phyloP scores from a whole-genome alignment of 2,888 invertebrate genomes.

The Brachyptera risi region DNA sequence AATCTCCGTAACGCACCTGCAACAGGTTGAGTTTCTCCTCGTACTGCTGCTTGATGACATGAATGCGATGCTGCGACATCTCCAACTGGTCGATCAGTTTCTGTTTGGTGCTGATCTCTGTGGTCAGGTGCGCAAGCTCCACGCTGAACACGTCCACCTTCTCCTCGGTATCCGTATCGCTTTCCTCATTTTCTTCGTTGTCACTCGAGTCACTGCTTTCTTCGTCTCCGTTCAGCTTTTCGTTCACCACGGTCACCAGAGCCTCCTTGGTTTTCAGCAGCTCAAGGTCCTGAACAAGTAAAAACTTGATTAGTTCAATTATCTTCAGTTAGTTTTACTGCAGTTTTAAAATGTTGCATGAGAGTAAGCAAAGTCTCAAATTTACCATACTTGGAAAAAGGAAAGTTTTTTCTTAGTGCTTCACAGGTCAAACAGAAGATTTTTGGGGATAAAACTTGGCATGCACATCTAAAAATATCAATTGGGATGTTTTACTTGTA shows the following conservation, averaged over 20 bases:
- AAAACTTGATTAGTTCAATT: not conserved
- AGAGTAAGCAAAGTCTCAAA: too few species aligned
- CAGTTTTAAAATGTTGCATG: too few species aligned
- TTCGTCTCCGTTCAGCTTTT: slow-evolving; percentile 22
- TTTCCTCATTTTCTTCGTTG: slow-evolving; percentile 49
- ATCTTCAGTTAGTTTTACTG: too few species aligned
- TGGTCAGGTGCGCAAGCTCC: slow-evolving; percentile 83
- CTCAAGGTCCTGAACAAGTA: not conserved
- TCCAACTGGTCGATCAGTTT: slow-evolving; percentile 92
- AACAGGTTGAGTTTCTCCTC: slow-evolving; percentile 85
- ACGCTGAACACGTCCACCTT: slow-evolving; percentile 44
- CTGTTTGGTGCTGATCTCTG: slow-evolving; percentile 92
- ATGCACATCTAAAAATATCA: too few species aligned
- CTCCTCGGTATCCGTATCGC: slow-evolving; percentile 30
- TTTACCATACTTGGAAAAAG: too few species aligned
- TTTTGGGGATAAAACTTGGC: too few species aligned
- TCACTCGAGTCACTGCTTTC: slow-evolving; percentile 39
- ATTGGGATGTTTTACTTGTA: too few species aligned
- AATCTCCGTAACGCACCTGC: slow-evolving; percentile 59
- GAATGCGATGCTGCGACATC: slow-evolving; percentile 77
- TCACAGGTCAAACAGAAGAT: too few species aligned
- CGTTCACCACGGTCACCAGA: slow-evolving; percentile 66
- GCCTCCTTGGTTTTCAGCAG: slow-evolving; percentile 52
- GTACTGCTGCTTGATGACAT: slow-evolving; percentile 83
- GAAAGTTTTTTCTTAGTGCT: too few species aligned